Percentiles rank a stretch among this genome's conserved stretches.
phyloP scores from a whole-genome alignment of 2,113 vertebrate genomes.

The Caranx melampygus region DNA sequence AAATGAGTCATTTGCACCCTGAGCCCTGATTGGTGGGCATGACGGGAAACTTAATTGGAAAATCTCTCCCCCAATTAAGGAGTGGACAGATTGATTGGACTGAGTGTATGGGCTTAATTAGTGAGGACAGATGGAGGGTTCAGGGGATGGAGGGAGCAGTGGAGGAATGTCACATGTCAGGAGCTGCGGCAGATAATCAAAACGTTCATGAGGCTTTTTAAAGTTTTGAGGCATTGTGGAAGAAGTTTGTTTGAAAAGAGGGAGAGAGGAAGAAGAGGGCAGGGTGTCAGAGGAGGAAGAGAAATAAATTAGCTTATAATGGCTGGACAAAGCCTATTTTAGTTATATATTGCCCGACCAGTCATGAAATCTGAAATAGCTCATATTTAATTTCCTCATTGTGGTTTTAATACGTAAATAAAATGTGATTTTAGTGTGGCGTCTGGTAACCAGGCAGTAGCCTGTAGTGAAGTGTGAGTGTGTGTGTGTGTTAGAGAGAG shows the following conservation, averaged over 20 bases:
- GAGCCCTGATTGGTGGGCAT: conserved; percentile 29
- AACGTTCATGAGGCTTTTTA: too few species aligned
- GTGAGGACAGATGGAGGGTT: conserved; percentile 29
- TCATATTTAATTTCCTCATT: conserved; percentile 16
- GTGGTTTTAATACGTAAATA: conserved; percentile 19
- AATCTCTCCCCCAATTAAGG: conserved; percentile 35
- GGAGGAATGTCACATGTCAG: conserved; percentile 7
- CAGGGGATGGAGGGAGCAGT: neutral
- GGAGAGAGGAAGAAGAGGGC: neutral
- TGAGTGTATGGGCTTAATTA: conserved; percentile 16
- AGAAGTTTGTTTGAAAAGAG: too few species aligned
- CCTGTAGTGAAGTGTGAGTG: neutral
- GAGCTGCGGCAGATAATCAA: neutral
- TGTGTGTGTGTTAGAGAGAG: neutral
- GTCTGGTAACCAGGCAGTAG: neutral
- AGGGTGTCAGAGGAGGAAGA: neutral
- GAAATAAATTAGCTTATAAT: neutral
- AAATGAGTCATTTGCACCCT: neutral
- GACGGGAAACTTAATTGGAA: conserved; percentile 37
- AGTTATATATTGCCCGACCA: neutral
- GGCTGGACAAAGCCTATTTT: neutral
- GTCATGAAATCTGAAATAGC: neutral
- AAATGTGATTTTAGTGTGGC: conserved; percentile 16
- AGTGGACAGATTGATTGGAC: conserved; percentile 18
- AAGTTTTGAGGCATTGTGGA: too few species aligned